Evolutionary conservation across 2,113 vertebrate genomes (phyloP).

Genomic region (Pseudopipra pipra): DNA sequence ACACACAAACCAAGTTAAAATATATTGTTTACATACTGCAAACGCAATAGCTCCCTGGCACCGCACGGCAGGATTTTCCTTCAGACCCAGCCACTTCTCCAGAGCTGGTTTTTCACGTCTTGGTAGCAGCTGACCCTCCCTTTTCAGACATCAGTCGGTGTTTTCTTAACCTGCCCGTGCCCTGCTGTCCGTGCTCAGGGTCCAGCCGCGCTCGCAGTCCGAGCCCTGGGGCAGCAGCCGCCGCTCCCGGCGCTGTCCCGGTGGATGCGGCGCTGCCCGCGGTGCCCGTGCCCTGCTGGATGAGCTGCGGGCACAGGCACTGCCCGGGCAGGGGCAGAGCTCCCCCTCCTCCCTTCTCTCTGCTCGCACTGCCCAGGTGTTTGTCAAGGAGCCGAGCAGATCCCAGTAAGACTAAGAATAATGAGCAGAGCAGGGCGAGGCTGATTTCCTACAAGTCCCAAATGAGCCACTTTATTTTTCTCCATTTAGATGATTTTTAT

Average conservation of each 20-base stretch:
- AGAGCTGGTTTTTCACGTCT: not conserved
- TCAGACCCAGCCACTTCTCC: not conserved
- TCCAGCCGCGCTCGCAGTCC: constrained; percentile 9
- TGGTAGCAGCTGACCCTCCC: constrained; percentile 46
- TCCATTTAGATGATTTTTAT: not conserved
- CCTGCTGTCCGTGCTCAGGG: not conserved
- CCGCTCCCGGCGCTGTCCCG: not conserved
- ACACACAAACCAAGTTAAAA: not conserved
- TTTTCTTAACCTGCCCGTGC: constrained; percentile 54
- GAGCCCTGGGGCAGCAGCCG: not conserved
- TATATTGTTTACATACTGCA: not conserved
- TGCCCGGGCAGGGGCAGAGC: not conserved
- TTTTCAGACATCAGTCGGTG: constrained; percentile 23
- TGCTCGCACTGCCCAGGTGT: rapidly evolving
- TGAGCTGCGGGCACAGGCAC: not conserved
- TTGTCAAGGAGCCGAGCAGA: not conserved
- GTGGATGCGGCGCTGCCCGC: not conserved
- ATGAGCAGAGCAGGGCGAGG: not conserved
- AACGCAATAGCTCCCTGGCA: not conserved
- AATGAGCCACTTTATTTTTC: not conserved
- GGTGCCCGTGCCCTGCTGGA: not conserved
- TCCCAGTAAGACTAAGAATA: not conserved
- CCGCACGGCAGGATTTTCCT: not conserved
- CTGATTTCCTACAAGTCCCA: not conserved
- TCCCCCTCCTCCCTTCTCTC: rapidly evolving